Conservation (phyloP, 2,113 vertebrate genomes). For the Anseranas semipalmata region DNA sequence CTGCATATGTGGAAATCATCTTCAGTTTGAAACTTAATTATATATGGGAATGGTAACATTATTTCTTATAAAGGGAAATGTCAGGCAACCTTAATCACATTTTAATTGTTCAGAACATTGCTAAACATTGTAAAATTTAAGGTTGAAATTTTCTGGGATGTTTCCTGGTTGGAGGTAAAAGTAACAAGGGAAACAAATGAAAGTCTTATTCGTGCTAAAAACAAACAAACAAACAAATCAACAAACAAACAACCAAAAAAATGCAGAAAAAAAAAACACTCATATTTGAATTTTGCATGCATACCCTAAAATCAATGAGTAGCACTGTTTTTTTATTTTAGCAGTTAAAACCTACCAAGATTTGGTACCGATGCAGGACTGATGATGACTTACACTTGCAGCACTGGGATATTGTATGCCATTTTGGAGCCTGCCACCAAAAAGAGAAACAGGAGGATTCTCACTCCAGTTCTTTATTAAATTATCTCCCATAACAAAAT, state of each 20-base stretch:
- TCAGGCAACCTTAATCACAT: background rate
- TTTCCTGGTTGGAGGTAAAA: background rate
- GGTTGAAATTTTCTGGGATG: background rate
- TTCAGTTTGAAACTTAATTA: background rate
- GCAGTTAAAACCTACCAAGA: background rate
- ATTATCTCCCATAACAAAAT: background rate
- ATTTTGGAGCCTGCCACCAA: background rate
- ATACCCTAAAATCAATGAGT: background rate
- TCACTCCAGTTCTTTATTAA: background rate
- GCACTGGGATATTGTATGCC: background rate
- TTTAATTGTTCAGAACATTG: background rate
- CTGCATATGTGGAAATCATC: background rate
- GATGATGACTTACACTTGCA: accelerated
- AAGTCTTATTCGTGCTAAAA: background rate
- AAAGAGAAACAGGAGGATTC: background rate
- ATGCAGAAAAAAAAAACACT: background rate
- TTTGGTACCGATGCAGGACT: background rate
- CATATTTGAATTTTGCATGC: background rate
- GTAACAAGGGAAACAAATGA: background rate
- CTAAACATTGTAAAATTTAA: background rate
- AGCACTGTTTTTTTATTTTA: background rate
- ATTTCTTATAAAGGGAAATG: background rate
- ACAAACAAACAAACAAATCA: background rate
- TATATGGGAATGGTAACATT: background rate
- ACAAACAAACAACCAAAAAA: background rate